These are phyloP conservation scores for Myotis pilosus DNA, from an alignment of 2,797 vertebrate genomes.

Conservation along the genomic window DNA sequence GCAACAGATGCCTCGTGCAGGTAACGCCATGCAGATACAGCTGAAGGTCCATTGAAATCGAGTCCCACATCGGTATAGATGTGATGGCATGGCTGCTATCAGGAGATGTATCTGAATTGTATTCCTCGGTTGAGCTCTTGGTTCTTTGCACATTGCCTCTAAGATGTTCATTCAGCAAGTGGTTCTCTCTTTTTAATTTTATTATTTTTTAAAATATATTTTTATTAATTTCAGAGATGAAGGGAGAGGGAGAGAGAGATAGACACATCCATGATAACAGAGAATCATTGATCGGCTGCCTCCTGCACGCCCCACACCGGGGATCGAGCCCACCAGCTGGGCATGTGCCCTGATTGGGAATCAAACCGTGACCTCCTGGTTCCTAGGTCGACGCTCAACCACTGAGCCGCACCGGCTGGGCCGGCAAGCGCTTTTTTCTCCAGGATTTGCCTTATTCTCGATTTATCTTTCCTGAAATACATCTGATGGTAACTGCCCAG, in stretches of 20 bases:
- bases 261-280: too few species aligned
- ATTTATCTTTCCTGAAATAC: not conserved
- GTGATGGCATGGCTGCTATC: not conserved
- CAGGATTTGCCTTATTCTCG: not conserved
- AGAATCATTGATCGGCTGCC: too few species aligned
- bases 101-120: not conserved
- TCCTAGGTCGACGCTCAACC: too few species aligned
- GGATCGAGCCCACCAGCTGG: too few species aligned
- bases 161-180: not conserved
- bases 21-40: not conserved
- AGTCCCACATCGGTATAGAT: not conserved
- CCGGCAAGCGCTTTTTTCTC: not conserved
- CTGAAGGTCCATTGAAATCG: not conserved
- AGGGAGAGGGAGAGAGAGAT: too few species aligned
- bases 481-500: not conserved
- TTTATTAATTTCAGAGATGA: too few species aligned
- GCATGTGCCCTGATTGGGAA: too few species aligned
- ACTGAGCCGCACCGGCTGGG: too few species aligned
- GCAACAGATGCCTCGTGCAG: not conserved
- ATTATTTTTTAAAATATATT: too few species aligned
- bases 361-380: too few species aligned
- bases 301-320: too few species aligned
- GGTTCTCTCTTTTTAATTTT: not conserved
- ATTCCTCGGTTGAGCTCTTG: not conserved
- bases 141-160: not conserved